Evolutionary conservation across 2,113 vertebrate genomes (phyloP).

Genomic region (Hylia prasina): DNA sequence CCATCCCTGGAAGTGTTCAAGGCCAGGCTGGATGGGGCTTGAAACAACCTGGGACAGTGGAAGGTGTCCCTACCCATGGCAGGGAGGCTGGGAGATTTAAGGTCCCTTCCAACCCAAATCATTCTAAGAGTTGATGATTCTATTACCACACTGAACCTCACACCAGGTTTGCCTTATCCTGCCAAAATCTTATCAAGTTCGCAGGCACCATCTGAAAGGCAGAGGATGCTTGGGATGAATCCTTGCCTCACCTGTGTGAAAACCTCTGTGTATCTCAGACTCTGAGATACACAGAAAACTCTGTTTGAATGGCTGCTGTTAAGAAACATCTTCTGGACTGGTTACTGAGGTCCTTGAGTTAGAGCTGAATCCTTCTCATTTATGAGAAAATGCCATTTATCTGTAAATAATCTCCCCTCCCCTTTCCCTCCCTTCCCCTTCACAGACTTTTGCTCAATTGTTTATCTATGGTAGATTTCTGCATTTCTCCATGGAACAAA

Average conservation of each 20-base stretch:
- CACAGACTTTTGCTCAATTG: background rate
- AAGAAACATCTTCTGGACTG: background rate
- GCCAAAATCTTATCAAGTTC: background rate
- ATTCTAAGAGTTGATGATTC: background rate
- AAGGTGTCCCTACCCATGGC: background rate
- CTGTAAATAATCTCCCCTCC: background rate
- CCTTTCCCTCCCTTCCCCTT: background rate
- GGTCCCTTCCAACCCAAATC: background rate
- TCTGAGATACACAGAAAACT: background rate
- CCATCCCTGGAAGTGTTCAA: background rate
- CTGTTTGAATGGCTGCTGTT: background rate
- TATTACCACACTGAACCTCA: background rate
- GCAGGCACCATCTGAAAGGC: background rate
- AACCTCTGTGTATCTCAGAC: no score
- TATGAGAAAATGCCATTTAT: background rate
- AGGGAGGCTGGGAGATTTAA: background rate
- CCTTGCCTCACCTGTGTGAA: background rate
- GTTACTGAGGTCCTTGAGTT: background rate
- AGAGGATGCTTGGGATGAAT: background rate
- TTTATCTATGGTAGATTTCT: constrained; percentile 15
- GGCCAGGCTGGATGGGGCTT: background rate
- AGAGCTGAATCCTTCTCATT: background rate
- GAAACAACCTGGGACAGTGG: background rate
- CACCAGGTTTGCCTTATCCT: background rate
- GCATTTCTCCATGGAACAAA: constrained; percentile 29